phyloP scores from a whole-genome alignment of 1,140 invertebrate genomes.

The Zaprionus camerounensis region DNA sequence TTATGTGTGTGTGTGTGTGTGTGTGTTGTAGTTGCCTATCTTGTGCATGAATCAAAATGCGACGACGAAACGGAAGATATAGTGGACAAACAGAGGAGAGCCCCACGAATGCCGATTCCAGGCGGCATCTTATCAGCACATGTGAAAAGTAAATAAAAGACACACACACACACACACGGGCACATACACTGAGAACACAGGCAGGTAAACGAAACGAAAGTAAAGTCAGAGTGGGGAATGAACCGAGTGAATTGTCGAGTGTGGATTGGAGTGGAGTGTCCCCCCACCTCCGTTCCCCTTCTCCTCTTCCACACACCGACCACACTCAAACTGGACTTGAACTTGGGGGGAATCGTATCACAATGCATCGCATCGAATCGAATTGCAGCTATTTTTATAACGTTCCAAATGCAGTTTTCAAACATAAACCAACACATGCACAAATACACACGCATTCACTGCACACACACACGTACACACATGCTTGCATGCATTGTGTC shows the following conservation, averaged over 20 bases:
- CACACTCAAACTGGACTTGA: conserved; percentile 46
- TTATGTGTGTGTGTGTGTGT: neutral
- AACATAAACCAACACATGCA: conserved; percentile 44
- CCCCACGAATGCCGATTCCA: conserved; percentile 10
- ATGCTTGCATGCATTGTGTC: neutral
- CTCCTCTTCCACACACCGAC: neutral
- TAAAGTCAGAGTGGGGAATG: conserved; percentile 7
- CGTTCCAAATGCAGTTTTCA: conserved; percentile 42
- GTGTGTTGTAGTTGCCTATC: conserved; percentile 38
- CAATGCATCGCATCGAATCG: conserved; percentile 13
- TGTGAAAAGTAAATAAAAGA: conserved; percentile 66
- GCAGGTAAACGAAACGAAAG: neutral
- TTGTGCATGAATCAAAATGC: conserved; percentile 38
- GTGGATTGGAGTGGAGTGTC: neutral
- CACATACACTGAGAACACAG: neutral
- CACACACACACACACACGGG: neutral
- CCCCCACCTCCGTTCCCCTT: neutral
- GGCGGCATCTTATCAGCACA: conserved; percentile 63
- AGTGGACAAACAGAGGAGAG: conserved; percentile 27
- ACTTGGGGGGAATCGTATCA: conserved; percentile 38
- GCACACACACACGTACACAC: conserved; percentile 21
- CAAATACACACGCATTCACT: conserved; percentile 19
- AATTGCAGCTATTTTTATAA: conserved; percentile 44
- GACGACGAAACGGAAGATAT: conserved; percentile 11
- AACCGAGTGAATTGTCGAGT: neutral